Conservation (phyloP, 1,140 invertebrate genomes). For the Capitella teleta region DNA sequence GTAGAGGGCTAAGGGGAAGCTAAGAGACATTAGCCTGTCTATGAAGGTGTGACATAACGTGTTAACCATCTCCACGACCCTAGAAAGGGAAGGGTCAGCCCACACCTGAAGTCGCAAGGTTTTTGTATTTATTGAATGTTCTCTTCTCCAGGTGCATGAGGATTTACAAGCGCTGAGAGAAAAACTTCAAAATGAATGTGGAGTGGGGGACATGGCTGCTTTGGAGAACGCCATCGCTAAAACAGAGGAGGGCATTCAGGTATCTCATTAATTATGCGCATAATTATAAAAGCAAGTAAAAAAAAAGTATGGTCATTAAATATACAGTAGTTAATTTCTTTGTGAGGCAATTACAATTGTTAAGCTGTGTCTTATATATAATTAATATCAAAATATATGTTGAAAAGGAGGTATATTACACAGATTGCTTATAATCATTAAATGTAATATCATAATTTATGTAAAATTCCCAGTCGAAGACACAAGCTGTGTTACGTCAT, state of each 20-base stretch:
- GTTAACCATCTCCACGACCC: not conserved
- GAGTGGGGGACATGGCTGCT: conserved; percentile 23
- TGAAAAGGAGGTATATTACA: not conserved
- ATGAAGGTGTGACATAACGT: not conserved
- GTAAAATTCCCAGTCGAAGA: not conserved
- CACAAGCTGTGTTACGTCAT: not conserved
- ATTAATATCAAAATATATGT: not conserved
- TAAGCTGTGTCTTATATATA: not conserved
- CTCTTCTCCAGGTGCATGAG: conserved; percentile 32
- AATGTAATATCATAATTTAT: not conserved
- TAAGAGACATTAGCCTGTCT: not conserved
- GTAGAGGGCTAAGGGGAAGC: too few species aligned
- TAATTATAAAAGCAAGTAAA: not conserved
- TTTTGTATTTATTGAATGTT: not conserved
- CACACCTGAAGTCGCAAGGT: too few species aligned
- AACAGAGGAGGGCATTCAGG: conserved; percentile 35
- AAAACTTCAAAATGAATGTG: conserved; percentile 21
- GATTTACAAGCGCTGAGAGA: conserved; percentile 32
- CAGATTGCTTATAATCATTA: not conserved
- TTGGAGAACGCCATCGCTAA: conserved; percentile 31
- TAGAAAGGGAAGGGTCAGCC: too few species aligned
- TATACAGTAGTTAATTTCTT: not conserved
- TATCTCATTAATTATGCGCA: conserved; percentile 10
- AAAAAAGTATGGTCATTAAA: not conserved
- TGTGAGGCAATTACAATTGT: not conserved